Evolutionary conservation across 1,140 invertebrate species (phyloP), one percentile per base, ranked within the genome.

Genomic region (Brachionus plicatilis): DNA sequence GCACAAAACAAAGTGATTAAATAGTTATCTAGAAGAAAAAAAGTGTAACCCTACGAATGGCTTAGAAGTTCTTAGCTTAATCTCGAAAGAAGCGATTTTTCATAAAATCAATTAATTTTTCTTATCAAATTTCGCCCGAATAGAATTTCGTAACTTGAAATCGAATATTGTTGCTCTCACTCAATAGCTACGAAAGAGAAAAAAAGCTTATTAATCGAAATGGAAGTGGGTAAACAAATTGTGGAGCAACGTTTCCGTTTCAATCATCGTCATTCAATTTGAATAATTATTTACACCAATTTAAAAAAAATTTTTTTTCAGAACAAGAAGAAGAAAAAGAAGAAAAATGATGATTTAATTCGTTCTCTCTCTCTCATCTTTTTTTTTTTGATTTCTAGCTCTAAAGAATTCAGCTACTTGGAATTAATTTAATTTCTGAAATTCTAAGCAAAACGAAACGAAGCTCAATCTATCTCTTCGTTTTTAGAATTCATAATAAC

Each of bases 401-500:
- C n/a, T 60, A 60, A 60, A 24, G 53, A 60, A 60, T 60, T 60
- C 53, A 60, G 20, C 66, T 68, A 68, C 27, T 68, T 72, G 68
- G 68, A 72, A 72, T 72, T 72, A 72, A 72, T 72, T 72, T 72
- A 72, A 72, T 72, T 72, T 72, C 68, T 72, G 68, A 72, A 72
- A 72, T 72, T 72, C 68, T 72, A 72, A 72, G 68, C 68, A 72
- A 72, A 72, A 72, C 14, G 41, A 72, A 43, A 43, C 7, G 17
- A 72, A 43, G 17, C 17, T 72, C 66, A 33, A 68, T 68, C 66
- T 72, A 41, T 76, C 20, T 76, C 17, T 76, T 76, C 43, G 45
- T 76, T 76, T 76, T 50, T 76, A 27, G 72, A 76, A 76, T 76
- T 76, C 45, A 50, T 50, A 76, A 50, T 76, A 76, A 50, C 45